phyloP scores from a whole-genome alignment of 2,113 vertebrate species.

The Elachura formosa region DNA sequence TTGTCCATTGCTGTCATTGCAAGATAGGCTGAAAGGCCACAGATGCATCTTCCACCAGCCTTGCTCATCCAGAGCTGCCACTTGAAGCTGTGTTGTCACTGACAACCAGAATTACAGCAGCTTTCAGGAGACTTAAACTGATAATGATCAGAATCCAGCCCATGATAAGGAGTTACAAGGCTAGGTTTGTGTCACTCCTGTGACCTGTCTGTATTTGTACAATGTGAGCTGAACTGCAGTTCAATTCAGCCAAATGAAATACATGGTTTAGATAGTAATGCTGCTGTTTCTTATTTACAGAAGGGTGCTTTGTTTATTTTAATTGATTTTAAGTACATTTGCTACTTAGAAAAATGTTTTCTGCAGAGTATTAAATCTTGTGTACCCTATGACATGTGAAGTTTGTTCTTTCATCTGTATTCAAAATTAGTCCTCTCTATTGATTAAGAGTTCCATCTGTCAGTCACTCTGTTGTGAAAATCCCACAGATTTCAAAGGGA shows the following conservation, averaged over 20 bases:
- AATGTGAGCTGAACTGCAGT: not conserved
- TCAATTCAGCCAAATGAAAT: not conserved
- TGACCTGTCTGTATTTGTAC: not conserved
- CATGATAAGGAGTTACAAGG: conserved; percentile 1
- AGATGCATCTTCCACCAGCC: not conserved
- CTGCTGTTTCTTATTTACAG: not conserved
- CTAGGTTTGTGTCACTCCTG: not conserved
- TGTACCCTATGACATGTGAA: not conserved
- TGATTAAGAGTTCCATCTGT: not conserved
- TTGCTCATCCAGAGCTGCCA: not conserved
- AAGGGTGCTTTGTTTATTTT: not conserved
- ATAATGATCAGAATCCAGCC: not conserved
- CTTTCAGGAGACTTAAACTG: not conserved
- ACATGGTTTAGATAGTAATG: not conserved
- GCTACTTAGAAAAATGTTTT: not conserved
- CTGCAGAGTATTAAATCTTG: not conserved
- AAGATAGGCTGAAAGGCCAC: not conserved
- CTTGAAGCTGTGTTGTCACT: not conserved
- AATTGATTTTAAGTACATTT: not conserved
- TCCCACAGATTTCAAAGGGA: conserved; percentile 13
- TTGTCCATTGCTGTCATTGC: not conserved
- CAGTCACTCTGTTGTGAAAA: conserved; percentile 4
- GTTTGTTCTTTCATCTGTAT: not conserved
- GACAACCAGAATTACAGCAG: not conserved
- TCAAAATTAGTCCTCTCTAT: not conserved